A percentile compares a stretch with the other conserved stretches of the same genome.
phyloP scores from a whole-genome alignment of 1,140 invertebrate genomes.

The Calliphora vicina region DNA sequence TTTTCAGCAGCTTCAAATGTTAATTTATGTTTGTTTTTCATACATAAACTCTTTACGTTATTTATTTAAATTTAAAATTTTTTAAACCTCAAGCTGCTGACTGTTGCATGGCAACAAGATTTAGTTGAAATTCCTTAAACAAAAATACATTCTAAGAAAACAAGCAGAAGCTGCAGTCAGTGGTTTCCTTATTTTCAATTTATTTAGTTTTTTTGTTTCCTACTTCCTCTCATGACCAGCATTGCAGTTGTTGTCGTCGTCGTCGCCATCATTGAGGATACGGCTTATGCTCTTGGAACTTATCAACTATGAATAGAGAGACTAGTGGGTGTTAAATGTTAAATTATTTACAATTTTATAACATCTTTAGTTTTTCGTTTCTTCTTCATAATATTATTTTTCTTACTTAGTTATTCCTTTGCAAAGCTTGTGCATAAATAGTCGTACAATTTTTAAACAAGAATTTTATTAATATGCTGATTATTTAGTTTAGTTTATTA shows the following conservation, averaged over 20 bases:
- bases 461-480: constrained; percentile 10
- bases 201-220: neutral
- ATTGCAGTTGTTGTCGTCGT: too few relatives aligned
- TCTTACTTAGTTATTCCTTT: too few relatives aligned
- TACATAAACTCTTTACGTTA: too few relatives aligned
- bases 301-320: neutral
- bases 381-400: too few relatives aligned
- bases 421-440: too few relatives aligned
- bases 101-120: too few relatives aligned
- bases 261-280: neutral
- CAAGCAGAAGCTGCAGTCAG: neutral
- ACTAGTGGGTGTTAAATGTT: neutral
- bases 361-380: too few relatives aligned
- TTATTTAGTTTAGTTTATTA: constrained; percentile 5
- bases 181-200: neutral
- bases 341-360: neutral
- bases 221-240: neutral
- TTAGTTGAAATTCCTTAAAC: neutral
- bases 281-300: neutral
- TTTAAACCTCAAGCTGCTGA: too few relatives aligned
- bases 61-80: too few relatives aligned
- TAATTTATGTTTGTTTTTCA: too few relatives aligned
- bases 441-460: neutral
- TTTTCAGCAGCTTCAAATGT: too few relatives aligned
- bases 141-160: neutral